phyloP scores from a whole-genome alignment of 2,797 vertebrate genomes.

The Pseudochromis fuscus region DNA sequence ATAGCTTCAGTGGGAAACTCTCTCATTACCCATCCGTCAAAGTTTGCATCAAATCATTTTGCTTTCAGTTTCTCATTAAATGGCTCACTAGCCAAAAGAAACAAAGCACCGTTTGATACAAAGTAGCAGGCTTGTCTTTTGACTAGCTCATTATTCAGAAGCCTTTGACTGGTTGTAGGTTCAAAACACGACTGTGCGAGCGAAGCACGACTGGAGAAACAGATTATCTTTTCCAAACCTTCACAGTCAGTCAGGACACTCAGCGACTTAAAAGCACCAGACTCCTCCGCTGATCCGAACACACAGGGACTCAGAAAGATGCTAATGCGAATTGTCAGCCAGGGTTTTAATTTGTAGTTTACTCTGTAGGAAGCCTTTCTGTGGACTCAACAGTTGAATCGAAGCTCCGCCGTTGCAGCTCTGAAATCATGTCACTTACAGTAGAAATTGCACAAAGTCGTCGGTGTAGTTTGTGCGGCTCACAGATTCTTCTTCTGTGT shows the following conservation, averaged over 20 bases:
- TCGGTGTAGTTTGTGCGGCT: slow-evolving; percentile 42
- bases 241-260: not conserved
- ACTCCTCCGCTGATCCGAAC: not conserved
- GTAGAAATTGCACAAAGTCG: slow-evolving; percentile 38
- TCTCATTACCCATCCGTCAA: slow-evolving; percentile 19
- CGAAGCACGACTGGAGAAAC: not conserved
- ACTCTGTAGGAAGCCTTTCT: not conserved
- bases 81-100: slow-evolving; percentile 10
- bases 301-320: not conserved
- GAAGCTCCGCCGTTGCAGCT: not conserved
- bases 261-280: not conserved
- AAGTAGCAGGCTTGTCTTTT: slow-evolving; percentile 6
- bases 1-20: slow-evolving; percentile 16
- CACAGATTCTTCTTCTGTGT: slow-evolving; percentile 44
- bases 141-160: slow-evolving; percentile 12
- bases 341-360: no score
- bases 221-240: not conserved
- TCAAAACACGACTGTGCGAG: not conserved
- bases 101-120: not conserved
- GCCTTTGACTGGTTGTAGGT: slow-evolving; percentile 5
- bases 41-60: slow-evolving; percentile 22
- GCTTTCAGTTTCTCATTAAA: slow-evolving; percentile 22
- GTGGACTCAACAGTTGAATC: slow-evolving; percentile 3
- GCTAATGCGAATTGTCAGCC: not conserved
- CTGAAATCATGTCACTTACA: slow-evolving; percentile 32